These are phyloP conservation scores for Ovis aries DNA, from an alignment of 2,113 vertebrate species.

Conservation along the genomic window ARS-UI_Ramb_v3.0 NC_056063.1:56890501-56891000, in stretches of 20 bases:
- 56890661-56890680: neutral
- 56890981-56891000: neutral
- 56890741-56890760: neutral
- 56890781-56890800: neutral
- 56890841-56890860: neutral
- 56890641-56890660: neutral
- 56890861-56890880: neutral
- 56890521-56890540: neutral
- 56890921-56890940: neutral
- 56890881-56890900: neutral
- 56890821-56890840: neutral
- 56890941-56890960: neutral
- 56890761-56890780: neutral
- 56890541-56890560: neutral
- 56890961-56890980: neutral
- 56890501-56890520: neutral
- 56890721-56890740: neutral
- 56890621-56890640: neutral
- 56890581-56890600: neutral
- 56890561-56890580: neutral
- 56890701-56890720: neutral
- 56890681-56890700: neutral
- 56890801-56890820: neutral
- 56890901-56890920: neutral
- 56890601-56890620: neutral